Evolutionary conservation across 1,140 invertebrate genomes (phyloP).

Genomic region (Phymorhynchus buccinoides): DNA sequence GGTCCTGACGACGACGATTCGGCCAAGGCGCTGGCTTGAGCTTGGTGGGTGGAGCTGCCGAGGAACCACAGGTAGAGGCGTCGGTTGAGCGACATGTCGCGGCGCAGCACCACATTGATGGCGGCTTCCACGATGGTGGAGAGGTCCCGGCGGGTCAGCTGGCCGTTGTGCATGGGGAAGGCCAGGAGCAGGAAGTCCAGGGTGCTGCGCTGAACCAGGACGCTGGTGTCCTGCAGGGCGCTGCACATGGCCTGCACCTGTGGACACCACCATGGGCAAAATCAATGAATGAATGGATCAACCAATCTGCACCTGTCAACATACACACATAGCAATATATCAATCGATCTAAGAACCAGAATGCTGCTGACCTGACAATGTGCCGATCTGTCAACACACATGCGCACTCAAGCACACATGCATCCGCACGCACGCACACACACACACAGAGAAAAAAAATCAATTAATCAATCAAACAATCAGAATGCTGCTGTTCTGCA

Average conservation of each 20-base stretch:
- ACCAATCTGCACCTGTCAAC: not conserved
- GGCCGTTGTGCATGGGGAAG: slow-evolving; percentile 89
- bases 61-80: slow-evolving; percentile 89
- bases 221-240: slow-evolving; percentile 85
- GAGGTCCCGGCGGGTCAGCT: slow-evolving; percentile 84
- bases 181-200: slow-evolving; percentile 88
- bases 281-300: too few relatives aligned
- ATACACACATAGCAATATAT: too few relatives aligned
- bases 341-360: too few relatives aligned
- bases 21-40: slow-evolving; percentile 41
- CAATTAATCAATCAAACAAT: too few relatives aligned
- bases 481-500: too few relatives aligned
- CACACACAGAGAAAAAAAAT: not conserved
- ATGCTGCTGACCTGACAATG: too few relatives aligned
- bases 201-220: slow-evolving; percentile 89
- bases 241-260: slow-evolving; percentile 81
- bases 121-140: slow-evolving; percentile 85
- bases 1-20: slow-evolving; percentile 35
- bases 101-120: slow-evolving; percentile 86
- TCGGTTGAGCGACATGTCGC: slow-evolving; percentile 94
- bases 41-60: slow-evolving; percentile 77
- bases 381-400: too few relatives aligned
- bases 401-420: not conserved
- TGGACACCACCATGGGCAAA: slow-evolving; percentile 17
- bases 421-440: not conserved